A percentile compares a stretch with the other conserved stretches of the same genome.
Evolutionary conservation across 2,113 vertebrate species (phyloP).

Genomic region (Hemiscyllium ocellatum): DNA sequence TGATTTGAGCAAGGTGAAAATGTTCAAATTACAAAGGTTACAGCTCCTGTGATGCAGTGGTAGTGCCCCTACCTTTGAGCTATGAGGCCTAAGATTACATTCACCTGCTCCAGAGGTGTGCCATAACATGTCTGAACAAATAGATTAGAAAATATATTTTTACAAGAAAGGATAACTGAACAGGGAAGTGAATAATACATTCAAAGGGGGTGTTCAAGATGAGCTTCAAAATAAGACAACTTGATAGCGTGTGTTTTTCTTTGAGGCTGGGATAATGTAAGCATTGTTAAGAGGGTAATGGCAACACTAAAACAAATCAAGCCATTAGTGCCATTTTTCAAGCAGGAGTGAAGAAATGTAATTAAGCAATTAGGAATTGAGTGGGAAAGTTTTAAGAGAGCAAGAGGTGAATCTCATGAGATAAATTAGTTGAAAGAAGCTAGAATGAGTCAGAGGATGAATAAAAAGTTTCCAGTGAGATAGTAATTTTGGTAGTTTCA

Average conservation of each 20-base stretch:
- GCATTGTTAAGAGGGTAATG: neutral
- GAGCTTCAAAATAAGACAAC: neutral
- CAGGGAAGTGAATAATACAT: no score
- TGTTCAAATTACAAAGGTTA: no score
- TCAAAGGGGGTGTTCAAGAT: neutral
- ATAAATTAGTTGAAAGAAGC: neutral
- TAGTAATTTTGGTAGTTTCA: neutral
- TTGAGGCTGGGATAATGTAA: neutral
- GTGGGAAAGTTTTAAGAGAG: neutral
- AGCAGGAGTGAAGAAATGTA: constrained; percentile 38
- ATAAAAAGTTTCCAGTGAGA: neutral
- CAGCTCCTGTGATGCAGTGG: no score
- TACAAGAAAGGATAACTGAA: neutral
- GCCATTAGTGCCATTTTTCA: constrained; percentile 50
- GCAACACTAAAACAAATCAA: neutral
- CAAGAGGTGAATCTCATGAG: neutral
- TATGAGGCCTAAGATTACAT: no score
- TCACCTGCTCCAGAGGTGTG: no score
- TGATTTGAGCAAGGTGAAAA: neutral
- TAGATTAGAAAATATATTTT: neutral
- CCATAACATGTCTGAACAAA: no score
- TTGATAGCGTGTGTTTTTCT: neutral
- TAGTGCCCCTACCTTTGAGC: no score
- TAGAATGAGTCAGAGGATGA: neutral
- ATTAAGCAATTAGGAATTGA: neutral